A percentile compares a stretch with the other conserved stretches of the same genome.
Evolutionary conservation across 2,113 vertebrate species (phyloP).

Genomic region (Eublepharis macularius): DNA sequence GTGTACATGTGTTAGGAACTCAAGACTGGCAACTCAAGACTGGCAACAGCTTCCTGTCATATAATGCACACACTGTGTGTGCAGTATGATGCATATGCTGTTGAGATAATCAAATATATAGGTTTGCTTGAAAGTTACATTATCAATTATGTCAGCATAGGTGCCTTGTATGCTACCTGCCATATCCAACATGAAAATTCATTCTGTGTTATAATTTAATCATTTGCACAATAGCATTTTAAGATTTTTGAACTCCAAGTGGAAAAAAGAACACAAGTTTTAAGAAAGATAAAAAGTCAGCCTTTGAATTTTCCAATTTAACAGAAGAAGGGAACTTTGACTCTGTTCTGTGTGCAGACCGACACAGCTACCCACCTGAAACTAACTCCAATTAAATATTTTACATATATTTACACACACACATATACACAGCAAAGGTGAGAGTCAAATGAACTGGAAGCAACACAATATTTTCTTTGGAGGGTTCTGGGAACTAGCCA

Average conservation of each 20-base stretch:
- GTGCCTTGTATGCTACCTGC: too few relatives aligned
- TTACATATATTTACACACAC: background rate
- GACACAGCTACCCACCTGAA: conserved; percentile 23
- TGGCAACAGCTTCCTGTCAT: too few relatives aligned
- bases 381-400: conserved; percentile 15
- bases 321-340: too few relatives aligned
- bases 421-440: too few relatives aligned
- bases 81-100: background rate
- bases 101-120: background rate
- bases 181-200: too few relatives aligned
- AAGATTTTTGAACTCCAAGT: background rate
- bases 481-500: conserved; percentile 45
- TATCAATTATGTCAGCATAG: background rate
- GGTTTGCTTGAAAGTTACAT: background rate
- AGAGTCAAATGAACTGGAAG: conserved; percentile 18
- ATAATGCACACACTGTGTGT: too few relatives aligned
- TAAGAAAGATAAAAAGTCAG: background rate
- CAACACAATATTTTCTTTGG: fast-evolving
- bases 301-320: background rate
- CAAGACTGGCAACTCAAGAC: too few relatives aligned
- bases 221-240: background rate
- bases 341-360: too few relatives aligned
- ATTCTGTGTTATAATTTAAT: background rate
- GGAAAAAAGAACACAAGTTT: background rate
- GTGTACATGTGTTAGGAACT: too few relatives aligned